Base-by-base conservation (phyloP, 2,888 invertebrate genomes). In the Chrysotoxum bicinctum region DNA sequence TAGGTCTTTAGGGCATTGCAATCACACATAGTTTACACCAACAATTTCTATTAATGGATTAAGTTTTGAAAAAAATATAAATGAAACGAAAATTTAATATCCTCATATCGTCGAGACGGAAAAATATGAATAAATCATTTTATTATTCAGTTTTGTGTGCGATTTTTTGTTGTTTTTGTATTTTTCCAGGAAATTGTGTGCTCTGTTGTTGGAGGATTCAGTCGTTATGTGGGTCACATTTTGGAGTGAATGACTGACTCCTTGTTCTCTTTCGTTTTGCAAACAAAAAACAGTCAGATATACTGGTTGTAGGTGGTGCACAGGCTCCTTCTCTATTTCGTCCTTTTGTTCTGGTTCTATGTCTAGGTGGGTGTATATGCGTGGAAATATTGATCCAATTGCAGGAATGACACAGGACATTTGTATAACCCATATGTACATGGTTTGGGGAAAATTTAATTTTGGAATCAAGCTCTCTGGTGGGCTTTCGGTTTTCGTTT, bases 41-140 rank as follows among this genome's bases (percentile, higher is more conserved):
- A 62, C 62, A 62, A 62, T 73, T 64, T 72, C 64, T 52, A 40
- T 72, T 45, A 74, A 78, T 19, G 66, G 56, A 78, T 74, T 74
- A 64, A 69, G 54, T 52, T 54, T 48, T 58, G 35, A 52, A 30
- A 32, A 48, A 14, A 32, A 19, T 12, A 35, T 32, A 14, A 32
- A 19, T 12, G 21, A 58, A 19, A 35, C n/a, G 37, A 69, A 77
- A 73, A 77, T 77, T 83, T 83, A 68, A 83, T 83, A 74, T 82
- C 78, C 73, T 56, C 21, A 78, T 45, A 45, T 66, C 35, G 78
- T 78, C 83, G 78, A 78, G 83, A 83, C 78, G 74, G 78, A 78
- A 43, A 69, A 69, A 74, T 83, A 48, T 78, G 74, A 78, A 78
- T 74, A 83, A 74, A 78, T 76, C 52, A 76, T 76, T 81, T 60